Evolutionary conservation across 2,113 vertebrate species (phyloP).

Genomic region (Labeo rohita): DNA sequence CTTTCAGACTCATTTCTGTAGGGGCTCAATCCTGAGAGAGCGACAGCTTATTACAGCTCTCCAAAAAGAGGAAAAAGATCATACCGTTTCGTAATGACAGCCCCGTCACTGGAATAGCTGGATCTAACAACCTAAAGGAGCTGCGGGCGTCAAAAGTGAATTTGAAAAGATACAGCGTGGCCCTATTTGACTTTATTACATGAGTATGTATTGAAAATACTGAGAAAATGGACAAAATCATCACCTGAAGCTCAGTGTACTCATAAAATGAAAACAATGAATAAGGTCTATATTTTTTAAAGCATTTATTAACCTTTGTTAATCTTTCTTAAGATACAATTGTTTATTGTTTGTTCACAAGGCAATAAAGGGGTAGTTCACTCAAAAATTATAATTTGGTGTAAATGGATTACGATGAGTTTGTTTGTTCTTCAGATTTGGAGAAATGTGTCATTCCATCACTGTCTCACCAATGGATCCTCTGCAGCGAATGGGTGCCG

Average conservation of each 20-base stretch:
- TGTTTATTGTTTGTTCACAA: not conserved
- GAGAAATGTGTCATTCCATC: no score
- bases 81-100: conserved; percentile 60
- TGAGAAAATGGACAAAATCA: not conserved
- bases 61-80: conserved; percentile 66
- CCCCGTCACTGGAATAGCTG: conserved; percentile 62
- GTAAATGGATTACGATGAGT: no score
- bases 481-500: no score
- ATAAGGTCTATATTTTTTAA: not conserved
- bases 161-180: not conserved
- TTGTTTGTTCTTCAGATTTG: not conserved
- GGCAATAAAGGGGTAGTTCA: no score
- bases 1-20: conserved; percentile 76
- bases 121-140: not conserved
- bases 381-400: no score
- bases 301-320: not conserved
- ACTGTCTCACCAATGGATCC: no score
- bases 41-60: conserved; percentile 69
- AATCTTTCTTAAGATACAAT: not conserved
- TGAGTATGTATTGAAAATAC: not conserved
- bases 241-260: not conserved
- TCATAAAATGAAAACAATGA: no score
- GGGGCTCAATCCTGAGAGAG: conserved; percentile 63
- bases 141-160: not conserved
- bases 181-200: conserved; percentile 10